A percentile compares a stretch with the other conserved stretches of the same genome.
Evolutionary conservation across 2,888 invertebrate genomes (phyloP).

Genomic region (Rambutsinella grinnellia): DNA sequence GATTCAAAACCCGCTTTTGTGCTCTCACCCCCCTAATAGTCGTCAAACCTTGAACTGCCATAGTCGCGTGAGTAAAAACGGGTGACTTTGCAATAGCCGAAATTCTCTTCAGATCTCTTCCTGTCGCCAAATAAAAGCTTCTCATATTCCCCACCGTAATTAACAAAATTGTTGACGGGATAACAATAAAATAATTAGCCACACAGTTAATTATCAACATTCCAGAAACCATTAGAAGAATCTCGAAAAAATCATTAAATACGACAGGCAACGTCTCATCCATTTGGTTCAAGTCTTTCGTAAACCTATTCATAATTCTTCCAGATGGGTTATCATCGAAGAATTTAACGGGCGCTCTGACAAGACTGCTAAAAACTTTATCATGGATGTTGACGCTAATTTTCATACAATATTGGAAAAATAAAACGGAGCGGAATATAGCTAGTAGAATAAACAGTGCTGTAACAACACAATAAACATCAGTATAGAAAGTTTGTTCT

Average conservation of each 20-base stretch:
- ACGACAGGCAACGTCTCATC: constrained; percentile 81
- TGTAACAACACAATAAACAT: constrained; percentile 41
- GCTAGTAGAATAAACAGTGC: constrained; percentile 9
- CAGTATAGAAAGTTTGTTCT: constrained; percentile 28
- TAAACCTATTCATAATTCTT: constrained; percentile 79
- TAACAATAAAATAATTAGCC: constrained; percentile 67
- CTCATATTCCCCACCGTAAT: constrained; percentile 82
- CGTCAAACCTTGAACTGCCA: constrained; percentile 27
- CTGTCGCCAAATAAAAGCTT: constrained; percentile 82
- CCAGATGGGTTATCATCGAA: constrained; percentile 68
- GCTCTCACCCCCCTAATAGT: constrained; percentile 34
- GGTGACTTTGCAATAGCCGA: constrained; percentile 29
- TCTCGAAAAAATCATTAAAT: constrained; percentile 74
- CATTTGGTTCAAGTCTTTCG: constrained; percentile 74
- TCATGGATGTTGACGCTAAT: constrained; percentile 50
- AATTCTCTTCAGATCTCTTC: constrained; percentile 79
- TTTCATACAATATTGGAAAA: constrained; percentile 46
- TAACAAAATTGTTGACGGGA: constrained; percentile 78
- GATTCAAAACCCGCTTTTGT: constrained; percentile 11
- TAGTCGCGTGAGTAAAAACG: constrained; percentile 35
- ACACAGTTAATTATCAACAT: constrained; percentile 70
- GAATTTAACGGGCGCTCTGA: constrained; percentile 41
- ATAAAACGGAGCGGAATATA: constrained; percentile 26
- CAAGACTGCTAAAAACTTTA: constrained; percentile 37
- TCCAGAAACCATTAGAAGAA: constrained; percentile 74